Evolutionary conservation across 2,888 invertebrate species (phyloP).

Genomic region (Chrysolina haemoptera): DNA sequence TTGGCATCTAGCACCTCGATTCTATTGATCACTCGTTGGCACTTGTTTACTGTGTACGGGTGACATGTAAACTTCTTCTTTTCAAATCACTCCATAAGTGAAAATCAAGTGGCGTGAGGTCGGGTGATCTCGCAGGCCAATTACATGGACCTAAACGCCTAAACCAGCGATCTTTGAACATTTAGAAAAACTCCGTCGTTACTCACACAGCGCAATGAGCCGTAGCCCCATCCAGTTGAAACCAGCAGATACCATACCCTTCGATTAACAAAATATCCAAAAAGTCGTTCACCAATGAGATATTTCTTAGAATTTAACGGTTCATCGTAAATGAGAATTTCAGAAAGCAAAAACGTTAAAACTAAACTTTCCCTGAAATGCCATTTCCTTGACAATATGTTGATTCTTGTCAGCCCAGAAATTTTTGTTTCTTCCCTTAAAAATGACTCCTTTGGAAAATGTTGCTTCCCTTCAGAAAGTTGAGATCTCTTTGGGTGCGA

Average conservation of each 20-base stretch:
- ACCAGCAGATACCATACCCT: slow-evolving; percentile 34
- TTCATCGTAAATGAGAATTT: not conserved
- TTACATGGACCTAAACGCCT: not conserved
- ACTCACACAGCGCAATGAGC: slow-evolving; percentile 74
- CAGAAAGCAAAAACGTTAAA: slow-evolving; percentile 30
- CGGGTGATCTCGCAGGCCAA: no score
- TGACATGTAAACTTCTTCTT: not conserved
- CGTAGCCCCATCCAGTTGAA: slow-evolving; percentile 31
- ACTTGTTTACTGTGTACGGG: not conserved
- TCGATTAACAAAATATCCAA: slow-evolving; percentile 24
- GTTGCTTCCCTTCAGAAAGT: slow-evolving; percentile 29
- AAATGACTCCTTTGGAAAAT: slow-evolving; percentile 37
- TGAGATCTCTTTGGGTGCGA: slow-evolving; percentile 17
- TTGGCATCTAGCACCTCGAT: no score
- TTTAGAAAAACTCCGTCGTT: slow-evolving; percentile 9
- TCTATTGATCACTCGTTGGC: not conserved
- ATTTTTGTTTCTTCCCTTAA: slow-evolving; percentile 29
- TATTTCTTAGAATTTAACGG: no score
- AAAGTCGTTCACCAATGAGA: slow-evolving; percentile 26
- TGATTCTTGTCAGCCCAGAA: slow-evolving; percentile 37
- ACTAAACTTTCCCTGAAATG: slow-evolving; percentile 37
- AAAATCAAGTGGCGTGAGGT: not conserved
- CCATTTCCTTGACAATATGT: slow-evolving; percentile 31
- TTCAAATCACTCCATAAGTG: not conserved
- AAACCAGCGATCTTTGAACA: slow-evolving; percentile 4